These are phyloP conservation scores for Cheilosia scutellata DNA, from an alignment of 2,888 invertebrate genomes.

Conservation along the genomic window DNA sequence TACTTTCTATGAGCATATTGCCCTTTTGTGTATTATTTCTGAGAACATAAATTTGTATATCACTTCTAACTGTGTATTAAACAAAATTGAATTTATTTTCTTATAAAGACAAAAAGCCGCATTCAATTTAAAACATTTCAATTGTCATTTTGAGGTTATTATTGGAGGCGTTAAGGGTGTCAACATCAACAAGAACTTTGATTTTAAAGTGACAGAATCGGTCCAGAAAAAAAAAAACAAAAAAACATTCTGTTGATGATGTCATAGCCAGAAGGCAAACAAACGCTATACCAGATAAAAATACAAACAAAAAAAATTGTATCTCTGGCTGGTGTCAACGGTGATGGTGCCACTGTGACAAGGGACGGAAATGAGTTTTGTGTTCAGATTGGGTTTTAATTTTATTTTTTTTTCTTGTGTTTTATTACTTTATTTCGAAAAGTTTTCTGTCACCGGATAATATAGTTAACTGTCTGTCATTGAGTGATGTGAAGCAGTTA, in stretches of 20 bases:
- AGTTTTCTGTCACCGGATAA: slow-evolving; percentile 14
- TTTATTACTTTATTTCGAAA: slow-evolving; percentile 20
- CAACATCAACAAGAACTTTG: slow-evolving; percentile 19
- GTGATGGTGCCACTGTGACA: slow-evolving; percentile 37
- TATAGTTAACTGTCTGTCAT: neutral
- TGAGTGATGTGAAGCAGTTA: slow-evolving; percentile 5
- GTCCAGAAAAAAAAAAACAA: neutral
- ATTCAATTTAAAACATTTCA: slow-evolving; percentile 30
- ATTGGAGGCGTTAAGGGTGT: neutral
- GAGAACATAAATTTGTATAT: no score
- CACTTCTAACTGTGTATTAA: no score
- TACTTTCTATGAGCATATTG: no score
- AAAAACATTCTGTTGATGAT: slow-evolving; percentile 17
- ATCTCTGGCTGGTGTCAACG: slow-evolving; percentile 54
- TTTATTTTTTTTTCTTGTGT: slow-evolving; percentile 17
- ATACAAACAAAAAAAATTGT: slow-evolving; percentile 41
- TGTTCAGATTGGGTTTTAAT: slow-evolving; percentile 43
- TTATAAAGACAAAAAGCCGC: neutral
- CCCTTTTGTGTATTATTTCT: no score
- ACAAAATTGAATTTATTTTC: no score
- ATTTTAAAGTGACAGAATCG: neutral
- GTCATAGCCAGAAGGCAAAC: slow-evolving; percentile 42
- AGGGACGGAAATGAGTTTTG: slow-evolving; percentile 60
- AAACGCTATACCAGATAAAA: neutral
- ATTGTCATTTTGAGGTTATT: slow-evolving; percentile 20